These are phyloP conservation scores for Mastacembelus armatus DNA, from an alignment of 2,797 vertebrate genomes.

Conservation along the genomic window DNA sequence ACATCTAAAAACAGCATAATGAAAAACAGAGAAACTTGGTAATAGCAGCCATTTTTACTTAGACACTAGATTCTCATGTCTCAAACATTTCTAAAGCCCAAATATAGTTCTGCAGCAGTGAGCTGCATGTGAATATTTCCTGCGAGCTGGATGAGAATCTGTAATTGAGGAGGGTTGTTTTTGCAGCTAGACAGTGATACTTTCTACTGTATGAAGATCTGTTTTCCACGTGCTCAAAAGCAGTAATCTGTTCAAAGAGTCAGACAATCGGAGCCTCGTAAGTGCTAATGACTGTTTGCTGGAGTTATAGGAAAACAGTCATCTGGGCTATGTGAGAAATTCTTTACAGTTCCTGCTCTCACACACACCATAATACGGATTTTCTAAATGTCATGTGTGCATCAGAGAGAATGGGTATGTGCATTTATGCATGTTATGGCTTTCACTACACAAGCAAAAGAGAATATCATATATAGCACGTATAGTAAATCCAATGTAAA, in stretches of 20 bases:
- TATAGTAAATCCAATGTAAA: no score
- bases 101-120: slow-evolving; percentile 61
- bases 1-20: slow-evolving; percentile 68
- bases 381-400: neutral
- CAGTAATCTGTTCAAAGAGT: slow-evolving; percentile 65
- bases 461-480: no score
- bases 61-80: slow-evolving; percentile 61
- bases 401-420: neutral
- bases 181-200: slow-evolving; percentile 31
- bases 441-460: no score
- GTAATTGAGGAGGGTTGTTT: slow-evolving; percentile 40
- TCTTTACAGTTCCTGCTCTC: slow-evolving; percentile 10
- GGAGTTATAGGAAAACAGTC: slow-evolving; percentile 54
- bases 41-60: slow-evolving; percentile 32
- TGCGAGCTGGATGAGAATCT: slow-evolving; percentile 39
- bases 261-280: slow-evolving; percentile 65
- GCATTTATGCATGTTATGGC: no score
- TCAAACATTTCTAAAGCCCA: slow-evolving; percentile 44
- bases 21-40: slow-evolving; percentile 43
- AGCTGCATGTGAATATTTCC: slow-evolving; percentile 38
- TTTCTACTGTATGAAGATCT: slow-evolving; percentile 26
- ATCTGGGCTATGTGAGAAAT: slow-evolving; percentile 40
- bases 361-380: neutral
- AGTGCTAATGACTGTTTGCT: slow-evolving; percentile 75
- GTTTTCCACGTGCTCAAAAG: slow-evolving; percentile 48